phyloP scores from a whole-genome alignment of 2,113 vertebrate species.

The Clarias gariepinus region DNA sequence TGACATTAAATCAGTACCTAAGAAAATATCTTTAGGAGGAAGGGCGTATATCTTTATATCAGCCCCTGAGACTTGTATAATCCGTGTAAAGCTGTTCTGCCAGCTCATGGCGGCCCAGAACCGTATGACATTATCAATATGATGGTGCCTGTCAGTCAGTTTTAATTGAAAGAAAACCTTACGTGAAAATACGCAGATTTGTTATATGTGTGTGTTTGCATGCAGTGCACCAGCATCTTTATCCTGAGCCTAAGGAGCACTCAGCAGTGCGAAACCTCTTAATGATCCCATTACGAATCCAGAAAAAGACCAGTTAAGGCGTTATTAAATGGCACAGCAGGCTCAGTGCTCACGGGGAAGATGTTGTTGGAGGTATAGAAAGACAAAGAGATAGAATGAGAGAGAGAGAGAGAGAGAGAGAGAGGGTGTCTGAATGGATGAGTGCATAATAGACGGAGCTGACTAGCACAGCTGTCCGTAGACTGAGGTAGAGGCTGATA shows the following conservation, averaged over 20 bases:
- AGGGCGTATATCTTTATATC: too few relatives aligned
- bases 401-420: not conserved
- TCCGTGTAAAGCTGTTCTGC: not conserved
- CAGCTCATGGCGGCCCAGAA: not conserved
- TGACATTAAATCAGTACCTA: not conserved
- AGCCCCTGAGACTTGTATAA: not conserved
- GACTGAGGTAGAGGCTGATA: not conserved
- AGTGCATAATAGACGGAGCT: not conserved
- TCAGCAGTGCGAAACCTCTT: slow-evolving; percentile 40
- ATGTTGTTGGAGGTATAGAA: not conserved
- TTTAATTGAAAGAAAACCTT: not conserved
- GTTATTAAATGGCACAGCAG: slow-evolving; percentile 39
- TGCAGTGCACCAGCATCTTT: slow-evolving; percentile 28
- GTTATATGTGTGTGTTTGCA: slow-evolving; percentile 10
- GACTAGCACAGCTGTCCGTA: not conserved
- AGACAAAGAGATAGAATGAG: not conserved
- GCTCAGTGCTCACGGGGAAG: slow-evolving; percentile 17
- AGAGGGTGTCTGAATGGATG: not conserved
- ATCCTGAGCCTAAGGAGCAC: slow-evolving; percentile 27
- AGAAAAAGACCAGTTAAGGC: slow-evolving; percentile 27
- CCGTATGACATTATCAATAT: not conserved
- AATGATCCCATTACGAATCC: slow-evolving; percentile 43
- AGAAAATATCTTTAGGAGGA: not conserved
- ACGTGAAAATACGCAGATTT: not conserved
- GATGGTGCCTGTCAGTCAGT: not conserved